Conservation (phyloP, 2,888 invertebrate species). For the Salticus scenicus region DNA sequence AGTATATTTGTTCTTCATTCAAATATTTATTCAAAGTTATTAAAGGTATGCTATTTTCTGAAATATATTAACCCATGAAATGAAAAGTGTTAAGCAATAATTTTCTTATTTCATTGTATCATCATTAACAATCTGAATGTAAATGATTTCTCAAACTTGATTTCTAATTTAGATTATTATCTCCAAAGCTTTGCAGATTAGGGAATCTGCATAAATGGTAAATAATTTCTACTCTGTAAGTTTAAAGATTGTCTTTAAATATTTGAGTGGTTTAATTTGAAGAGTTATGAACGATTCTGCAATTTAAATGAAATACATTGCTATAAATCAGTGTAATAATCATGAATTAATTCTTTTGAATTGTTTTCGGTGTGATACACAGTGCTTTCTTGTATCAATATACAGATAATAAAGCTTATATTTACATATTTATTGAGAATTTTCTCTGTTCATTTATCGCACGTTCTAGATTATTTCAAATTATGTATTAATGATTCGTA, state of each 20-base stretch:
- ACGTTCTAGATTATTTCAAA: slow-evolving; percentile 2
- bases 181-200: not conserved
- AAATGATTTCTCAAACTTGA: not conserved
- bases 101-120: not conserved
- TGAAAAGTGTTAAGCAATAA: no score
- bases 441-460: not conserved
- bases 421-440: not conserved
- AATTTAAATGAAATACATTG: not conserved
- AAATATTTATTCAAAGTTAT: no score
- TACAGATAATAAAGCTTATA: not conserved
- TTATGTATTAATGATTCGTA: not conserved
- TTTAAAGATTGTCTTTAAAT: not conserved
- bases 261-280: not conserved
- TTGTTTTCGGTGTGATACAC: not conserved
- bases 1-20: no score
- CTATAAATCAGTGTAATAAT: not conserved
- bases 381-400: not conserved
- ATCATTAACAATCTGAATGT: not conserved
- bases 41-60: no score
- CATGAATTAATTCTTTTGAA: not conserved
- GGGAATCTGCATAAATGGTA: not conserved
- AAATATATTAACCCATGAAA: no score
- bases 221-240: not conserved
- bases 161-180: not conserved
- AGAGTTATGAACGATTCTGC: not conserved